phyloP scores from a whole-genome alignment of 2,113 vertebrate species.

The Pelodiscus sinensis region DNA sequence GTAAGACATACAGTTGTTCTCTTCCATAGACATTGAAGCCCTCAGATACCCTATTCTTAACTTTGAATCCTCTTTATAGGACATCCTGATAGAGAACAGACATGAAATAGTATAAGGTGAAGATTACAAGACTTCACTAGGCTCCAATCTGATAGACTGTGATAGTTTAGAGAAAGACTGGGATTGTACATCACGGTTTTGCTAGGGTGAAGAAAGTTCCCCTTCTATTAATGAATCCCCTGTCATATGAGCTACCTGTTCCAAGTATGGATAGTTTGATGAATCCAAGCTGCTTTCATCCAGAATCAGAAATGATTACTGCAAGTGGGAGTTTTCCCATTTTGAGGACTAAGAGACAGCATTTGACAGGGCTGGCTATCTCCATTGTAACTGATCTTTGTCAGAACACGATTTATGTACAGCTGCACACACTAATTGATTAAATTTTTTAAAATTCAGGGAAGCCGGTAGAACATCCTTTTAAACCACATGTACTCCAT shows the following conservation, averaged over 20 bases:
- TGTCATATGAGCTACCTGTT: slow-evolving; percentile 24
- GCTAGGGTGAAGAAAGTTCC: neutral
- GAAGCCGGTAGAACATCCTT: slow-evolving; percentile 22
- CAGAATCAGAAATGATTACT: slow-evolving; percentile 6
- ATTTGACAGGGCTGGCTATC: slow-evolving; percentile 49
- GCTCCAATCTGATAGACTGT: neutral
- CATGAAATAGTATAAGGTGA: neutral
- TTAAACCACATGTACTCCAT: neutral
- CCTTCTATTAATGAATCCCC: slow-evolving; percentile 28
- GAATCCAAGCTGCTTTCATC: slow-evolving; percentile 51
- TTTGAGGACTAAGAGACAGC: neutral
- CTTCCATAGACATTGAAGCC: neutral
- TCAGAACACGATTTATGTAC: neutral
- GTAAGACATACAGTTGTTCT: neutral
- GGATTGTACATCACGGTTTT: slow-evolving; percentile 3
- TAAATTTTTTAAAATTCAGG: neutral
- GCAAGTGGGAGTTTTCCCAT: slow-evolving; percentile 35
- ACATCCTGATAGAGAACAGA: neutral
- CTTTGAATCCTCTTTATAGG: neutral
- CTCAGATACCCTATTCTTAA: neutral
- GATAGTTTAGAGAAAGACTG: slow-evolving; percentile 18
- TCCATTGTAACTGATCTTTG: slow-evolving; percentile 43
- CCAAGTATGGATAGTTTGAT: neutral
- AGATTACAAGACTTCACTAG: neutral
- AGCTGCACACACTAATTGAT: neutral